Evolutionary conservation across 2,888 invertebrate genomes (phyloP), one percentile per base, ranked within the genome.

Genomic region (Helleia helle): DNA sequence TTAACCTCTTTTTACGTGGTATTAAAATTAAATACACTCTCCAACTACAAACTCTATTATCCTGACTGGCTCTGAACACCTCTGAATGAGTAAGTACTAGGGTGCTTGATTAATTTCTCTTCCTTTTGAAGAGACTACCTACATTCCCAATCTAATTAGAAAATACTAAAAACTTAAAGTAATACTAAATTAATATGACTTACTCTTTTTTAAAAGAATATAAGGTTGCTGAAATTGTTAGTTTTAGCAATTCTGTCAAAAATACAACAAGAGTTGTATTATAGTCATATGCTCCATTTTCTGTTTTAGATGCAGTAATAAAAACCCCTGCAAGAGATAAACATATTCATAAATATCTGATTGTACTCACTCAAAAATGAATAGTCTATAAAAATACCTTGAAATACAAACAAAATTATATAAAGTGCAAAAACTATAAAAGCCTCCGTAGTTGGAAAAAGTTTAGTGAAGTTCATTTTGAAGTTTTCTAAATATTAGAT

Each of bases 251-350:
- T 86, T 97, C 97, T 4, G 96, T 95, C 44, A 96, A 70, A 47
- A 97, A 86, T 17, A 97, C 96, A 26, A 95, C 96, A 11, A 93
- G 91, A 1, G 93, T 90, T 18, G 94, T 94, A 61, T 95, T 95
- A 65, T 97, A 97, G 50, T 89, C 89, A 73, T 97, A 97, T 22
- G 87, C 87, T 59, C 93, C 93, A 65, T 91, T 89, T 37, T 89
- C 86, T 51, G 90, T 89, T 76, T 97, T 96, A 1, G 96, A 95
- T 50, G 94, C 94, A 36, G 95, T 96, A 9, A 97, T 93, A 59
- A 97, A 88, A 51, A 97, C 92, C 59, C 96, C 97, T 97, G 66
- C 2, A 87, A 87, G 48, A 50, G 50, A 50, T 36, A 22, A 25
- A 13, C 13, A 4, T 6, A 12, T 4, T n/a, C 6, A 18, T 22